Conservation (phyloP, 2,113 vertebrate genomes). For the Grantiella picta region DNA sequence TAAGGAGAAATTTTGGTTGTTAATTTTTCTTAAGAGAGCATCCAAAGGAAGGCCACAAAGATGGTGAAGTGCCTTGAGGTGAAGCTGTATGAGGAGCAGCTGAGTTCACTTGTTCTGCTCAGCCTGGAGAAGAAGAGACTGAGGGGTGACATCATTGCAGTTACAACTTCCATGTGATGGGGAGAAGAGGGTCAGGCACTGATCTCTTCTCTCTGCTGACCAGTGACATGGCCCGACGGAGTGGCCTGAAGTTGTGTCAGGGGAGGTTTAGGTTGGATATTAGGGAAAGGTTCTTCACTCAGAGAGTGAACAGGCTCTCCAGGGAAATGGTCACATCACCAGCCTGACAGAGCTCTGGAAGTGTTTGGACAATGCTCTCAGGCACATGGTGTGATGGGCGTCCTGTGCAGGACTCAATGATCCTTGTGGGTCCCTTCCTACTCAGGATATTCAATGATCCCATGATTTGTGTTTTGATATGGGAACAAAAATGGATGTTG, state of each 20-base stretch:
- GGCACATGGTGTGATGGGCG: neutral
- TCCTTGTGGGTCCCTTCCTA: neutral
- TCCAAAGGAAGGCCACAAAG: neutral
- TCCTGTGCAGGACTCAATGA: neutral
- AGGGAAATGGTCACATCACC: neutral
- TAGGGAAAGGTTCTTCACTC: neutral
- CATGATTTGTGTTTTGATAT: neutral
- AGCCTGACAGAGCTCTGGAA: neutral
- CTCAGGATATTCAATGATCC: neutral
- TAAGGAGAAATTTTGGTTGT: neutral
- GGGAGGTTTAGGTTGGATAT: neutral
- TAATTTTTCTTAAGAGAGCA: neutral
- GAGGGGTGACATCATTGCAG: fast-evolving
- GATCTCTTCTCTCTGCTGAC: neutral
- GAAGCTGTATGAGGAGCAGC: neutral
- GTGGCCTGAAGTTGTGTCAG: neutral
- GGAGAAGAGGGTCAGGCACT: neutral
- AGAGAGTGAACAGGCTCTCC: neutral
- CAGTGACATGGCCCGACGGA: fast-evolving
- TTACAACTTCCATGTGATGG: neutral
- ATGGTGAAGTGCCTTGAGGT: neutral
- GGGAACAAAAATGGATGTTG: neutral
- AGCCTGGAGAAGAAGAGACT: neutral
- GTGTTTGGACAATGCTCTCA: neutral
- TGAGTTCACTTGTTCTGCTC: neutral